phyloP scores from a whole-genome alignment of 2,888 invertebrate species.

The Rhingia campestris region DNA sequence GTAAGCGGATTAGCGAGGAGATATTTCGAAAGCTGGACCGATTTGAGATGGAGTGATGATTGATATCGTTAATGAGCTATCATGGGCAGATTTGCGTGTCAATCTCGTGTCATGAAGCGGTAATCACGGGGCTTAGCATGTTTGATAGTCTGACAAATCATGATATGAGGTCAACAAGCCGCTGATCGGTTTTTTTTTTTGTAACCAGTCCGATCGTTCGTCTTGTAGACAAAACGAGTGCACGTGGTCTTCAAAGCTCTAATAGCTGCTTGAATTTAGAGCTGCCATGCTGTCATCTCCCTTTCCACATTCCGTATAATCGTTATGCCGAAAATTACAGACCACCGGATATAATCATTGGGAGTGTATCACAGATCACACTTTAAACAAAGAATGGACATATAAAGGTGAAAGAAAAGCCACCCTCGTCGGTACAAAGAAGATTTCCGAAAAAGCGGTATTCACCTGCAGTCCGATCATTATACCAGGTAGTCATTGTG shows the following conservation, averaged over 20 bases:
- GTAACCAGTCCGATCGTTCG: slow-evolving; percentile 10
- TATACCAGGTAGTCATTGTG: slow-evolving; percentile 54
- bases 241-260: too few relatives aligned
- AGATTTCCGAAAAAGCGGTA: slow-evolving; percentile 1
- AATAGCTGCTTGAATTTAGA: neutral
- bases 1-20: slow-evolving; percentile 57
- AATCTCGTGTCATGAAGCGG: slow-evolving; percentile 70
- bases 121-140: slow-evolving; percentile 64
- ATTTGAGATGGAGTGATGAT: slow-evolving; percentile 72
- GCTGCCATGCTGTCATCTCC: neutral
- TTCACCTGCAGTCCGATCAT: slow-evolving; percentile 64
- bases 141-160: slow-evolving; percentile 72
- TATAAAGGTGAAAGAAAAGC: slow-evolving; percentile 3
- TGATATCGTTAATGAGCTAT: slow-evolving; percentile 74
- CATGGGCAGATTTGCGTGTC: slow-evolving; percentile 72
- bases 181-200: slow-evolving; percentile 9
- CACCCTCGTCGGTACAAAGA: slow-evolving; percentile 23
- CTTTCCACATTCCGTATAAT: neutral
- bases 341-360: neutral
- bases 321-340: slow-evolving; percentile 26
- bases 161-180: slow-evolving; percentile 61
- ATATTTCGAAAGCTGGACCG: slow-evolving; percentile 65
- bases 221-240: neutral
- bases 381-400: slow-evolving; percentile 33
- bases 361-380: slow-evolving; percentile 43